A percentile compares a stretch with the other conserved stretches of the same genome.
These are phyloP conservation scores for Theretra japonica DNA, from an alignment of 2,888 invertebrate species.

Conservation along the genomic window DNA sequence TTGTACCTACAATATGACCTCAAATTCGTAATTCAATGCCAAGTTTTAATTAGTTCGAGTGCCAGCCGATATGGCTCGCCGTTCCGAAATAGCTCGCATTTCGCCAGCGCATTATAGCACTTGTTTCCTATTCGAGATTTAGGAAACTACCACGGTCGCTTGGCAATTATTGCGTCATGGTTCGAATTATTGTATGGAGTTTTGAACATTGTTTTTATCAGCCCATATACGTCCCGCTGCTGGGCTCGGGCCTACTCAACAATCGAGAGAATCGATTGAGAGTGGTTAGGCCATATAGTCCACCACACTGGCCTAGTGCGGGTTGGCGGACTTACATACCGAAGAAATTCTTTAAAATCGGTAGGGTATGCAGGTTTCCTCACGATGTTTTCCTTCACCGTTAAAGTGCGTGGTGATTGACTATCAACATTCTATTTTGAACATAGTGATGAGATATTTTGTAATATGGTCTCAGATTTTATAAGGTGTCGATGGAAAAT, in stretches of 20 bases:
- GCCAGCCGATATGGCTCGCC: constrained; percentile 24
- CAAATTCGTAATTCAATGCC: constrained; percentile 28
- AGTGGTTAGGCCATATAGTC: too few species aligned
- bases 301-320: too few species aligned
- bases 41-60: constrained; percentile 29
- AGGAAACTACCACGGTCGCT: constrained; percentile 22
- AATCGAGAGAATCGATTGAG: too few species aligned
- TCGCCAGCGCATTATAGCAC: constrained; percentile 12
- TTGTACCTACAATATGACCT: constrained; percentile 3
- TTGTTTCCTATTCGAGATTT: constrained; percentile 26
- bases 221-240: too few species aligned
- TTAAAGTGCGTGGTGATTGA: too few species aligned
- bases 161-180: background rate
- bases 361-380: too few species aligned
- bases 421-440: too few species aligned
- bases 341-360: too few species aligned
- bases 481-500: background rate
- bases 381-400: too few species aligned
- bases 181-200: background rate
- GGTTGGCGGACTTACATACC: too few species aligned
- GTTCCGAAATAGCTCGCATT: constrained; percentile 21
- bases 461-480: background rate
- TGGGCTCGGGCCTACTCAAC: too few species aligned
- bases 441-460: background rate
- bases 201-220: too few species aligned